A percentile compares a stretch with the other conserved stretches of the same genome.
These are phyloP conservation scores for Phaethornis superciliosus DNA, from an alignment of 2,113 vertebrate species.

Conservation along the genomic window DNA sequence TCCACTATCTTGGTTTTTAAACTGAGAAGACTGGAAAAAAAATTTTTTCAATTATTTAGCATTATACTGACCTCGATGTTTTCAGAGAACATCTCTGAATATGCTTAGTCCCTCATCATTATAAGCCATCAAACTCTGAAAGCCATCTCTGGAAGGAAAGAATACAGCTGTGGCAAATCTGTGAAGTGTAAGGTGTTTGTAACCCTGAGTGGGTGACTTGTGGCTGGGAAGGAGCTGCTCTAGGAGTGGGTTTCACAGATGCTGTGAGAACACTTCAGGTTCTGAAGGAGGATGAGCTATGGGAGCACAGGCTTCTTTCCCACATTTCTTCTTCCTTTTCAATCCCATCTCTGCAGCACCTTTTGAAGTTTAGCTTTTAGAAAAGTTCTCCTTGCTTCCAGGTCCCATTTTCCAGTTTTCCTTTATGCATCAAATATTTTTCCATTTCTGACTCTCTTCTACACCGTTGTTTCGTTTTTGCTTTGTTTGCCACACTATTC, in stretches of 20 bases:
- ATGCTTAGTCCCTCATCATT: not conserved
- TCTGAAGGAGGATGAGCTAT: not conserved
- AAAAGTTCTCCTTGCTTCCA: not conserved
- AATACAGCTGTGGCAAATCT: not conserved
- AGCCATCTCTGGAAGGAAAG: not conserved
- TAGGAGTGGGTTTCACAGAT: not conserved
- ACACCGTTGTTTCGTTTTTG: fast-evolving
- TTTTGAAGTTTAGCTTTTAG: not conserved
- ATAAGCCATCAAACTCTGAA: not conserved
- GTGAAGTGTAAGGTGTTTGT: not conserved
- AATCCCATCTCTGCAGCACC: not conserved
- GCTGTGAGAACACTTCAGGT: not conserved
- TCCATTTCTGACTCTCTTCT: not conserved
- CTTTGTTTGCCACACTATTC: not conserved
- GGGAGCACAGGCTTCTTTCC: not conserved
- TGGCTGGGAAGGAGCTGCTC: not conserved
- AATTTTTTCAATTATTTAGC: not conserved
- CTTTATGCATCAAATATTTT: not conserved
- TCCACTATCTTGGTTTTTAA: not conserved
- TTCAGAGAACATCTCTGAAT: not conserved
- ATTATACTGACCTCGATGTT: not conserved
- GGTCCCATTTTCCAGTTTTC: not conserved
- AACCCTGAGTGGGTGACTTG: not conserved
- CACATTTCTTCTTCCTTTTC: not conserved
- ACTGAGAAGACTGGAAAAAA: not conserved